phyloP scores from a whole-genome alignment of 2,113 vertebrate genomes.

The Cyanoliseus patagonus region DNA sequence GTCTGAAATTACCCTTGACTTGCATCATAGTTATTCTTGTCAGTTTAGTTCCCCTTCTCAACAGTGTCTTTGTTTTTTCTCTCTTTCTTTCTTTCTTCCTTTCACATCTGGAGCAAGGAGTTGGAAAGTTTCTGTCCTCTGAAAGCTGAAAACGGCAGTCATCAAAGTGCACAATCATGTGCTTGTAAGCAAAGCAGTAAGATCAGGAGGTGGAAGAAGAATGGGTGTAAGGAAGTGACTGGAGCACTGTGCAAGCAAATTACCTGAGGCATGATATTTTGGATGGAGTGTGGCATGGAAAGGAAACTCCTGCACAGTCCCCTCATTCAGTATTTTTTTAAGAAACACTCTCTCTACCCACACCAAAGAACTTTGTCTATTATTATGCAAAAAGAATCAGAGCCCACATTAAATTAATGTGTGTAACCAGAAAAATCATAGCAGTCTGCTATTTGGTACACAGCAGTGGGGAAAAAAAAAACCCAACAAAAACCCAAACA shows the following conservation, averaged over 20 bases:
- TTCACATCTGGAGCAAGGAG: not conserved
- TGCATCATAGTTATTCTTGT: not conserved
- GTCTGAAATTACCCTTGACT: not conserved
- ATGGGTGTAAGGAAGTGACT: not conserved
- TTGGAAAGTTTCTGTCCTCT: not conserved
- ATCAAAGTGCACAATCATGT: not conserved
- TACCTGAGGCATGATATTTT: not conserved
- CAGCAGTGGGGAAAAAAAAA: not conserved
- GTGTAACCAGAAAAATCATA: not conserved
- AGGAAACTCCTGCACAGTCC: not conserved
- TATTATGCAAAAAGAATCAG: not conserved
- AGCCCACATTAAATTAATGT: not conserved
- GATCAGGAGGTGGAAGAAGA: not conserved
- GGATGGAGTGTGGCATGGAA: not conserved
- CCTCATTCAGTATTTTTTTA: not conserved
- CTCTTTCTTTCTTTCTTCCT: not conserved
- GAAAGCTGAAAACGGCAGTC: not conserved
- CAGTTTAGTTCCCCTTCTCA: not conserved
- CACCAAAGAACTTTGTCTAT: not conserved
- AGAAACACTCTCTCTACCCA: not conserved
- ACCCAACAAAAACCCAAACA: not conserved
- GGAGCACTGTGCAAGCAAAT: not conserved
- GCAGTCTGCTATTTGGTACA: not conserved
- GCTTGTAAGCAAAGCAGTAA: not conserved
- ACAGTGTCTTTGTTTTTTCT: not conserved